These are phyloP conservation scores for Drosophila engyochracea DNA, from an alignment of 2,888 invertebrate genomes.

Conservation along the genomic window DNA sequence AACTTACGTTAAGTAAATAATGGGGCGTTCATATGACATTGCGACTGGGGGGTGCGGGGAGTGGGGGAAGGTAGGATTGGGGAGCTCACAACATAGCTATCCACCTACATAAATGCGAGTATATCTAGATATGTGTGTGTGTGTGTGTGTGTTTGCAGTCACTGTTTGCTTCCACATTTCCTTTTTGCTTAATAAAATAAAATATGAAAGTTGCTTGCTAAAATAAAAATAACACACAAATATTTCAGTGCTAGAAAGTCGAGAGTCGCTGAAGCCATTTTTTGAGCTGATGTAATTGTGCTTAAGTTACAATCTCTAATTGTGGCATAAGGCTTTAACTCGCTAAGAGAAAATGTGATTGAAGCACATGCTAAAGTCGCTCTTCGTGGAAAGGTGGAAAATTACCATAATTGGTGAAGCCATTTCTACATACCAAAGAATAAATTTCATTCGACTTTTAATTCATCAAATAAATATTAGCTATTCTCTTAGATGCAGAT, in stretches of 20 bases:
- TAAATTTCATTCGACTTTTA: neutral
- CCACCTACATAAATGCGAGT: slow-evolving; percentile 16
- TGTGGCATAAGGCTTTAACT: slow-evolving; percentile 8
- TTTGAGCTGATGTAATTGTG: neutral
- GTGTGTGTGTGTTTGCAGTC: slow-evolving; percentile 57
- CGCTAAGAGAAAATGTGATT: neutral
- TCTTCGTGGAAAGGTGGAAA: neutral
- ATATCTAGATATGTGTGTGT: slow-evolving; percentile 18
- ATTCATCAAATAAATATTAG: neutral
- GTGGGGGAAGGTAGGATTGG: slow-evolving; percentile 17
- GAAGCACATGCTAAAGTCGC: neutral
- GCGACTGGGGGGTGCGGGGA: slow-evolving; percentile 30
- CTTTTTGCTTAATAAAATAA: slow-evolving; percentile 77
- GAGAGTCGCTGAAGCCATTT: slow-evolving; percentile 17
- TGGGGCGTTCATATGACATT: slow-evolving; percentile 79
- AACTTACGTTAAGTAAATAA: slow-evolving; percentile 82
- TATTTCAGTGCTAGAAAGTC: slow-evolving; percentile 20
- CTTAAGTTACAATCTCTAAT: neutral
- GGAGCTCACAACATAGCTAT: slow-evolving; percentile 9
- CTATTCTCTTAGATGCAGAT: neutral
- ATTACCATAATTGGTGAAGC: neutral
- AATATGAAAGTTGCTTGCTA: slow-evolving; percentile 64
- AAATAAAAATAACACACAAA: slow-evolving; percentile 32
- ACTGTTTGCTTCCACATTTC: slow-evolving; percentile 75
- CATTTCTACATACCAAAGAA: too few species aligned